Evolutionary conservation across 2,888 invertebrate genomes (phyloP), one percentile per base, ranked within the genome.

Genomic region (Coelopa pilipes): DNA sequence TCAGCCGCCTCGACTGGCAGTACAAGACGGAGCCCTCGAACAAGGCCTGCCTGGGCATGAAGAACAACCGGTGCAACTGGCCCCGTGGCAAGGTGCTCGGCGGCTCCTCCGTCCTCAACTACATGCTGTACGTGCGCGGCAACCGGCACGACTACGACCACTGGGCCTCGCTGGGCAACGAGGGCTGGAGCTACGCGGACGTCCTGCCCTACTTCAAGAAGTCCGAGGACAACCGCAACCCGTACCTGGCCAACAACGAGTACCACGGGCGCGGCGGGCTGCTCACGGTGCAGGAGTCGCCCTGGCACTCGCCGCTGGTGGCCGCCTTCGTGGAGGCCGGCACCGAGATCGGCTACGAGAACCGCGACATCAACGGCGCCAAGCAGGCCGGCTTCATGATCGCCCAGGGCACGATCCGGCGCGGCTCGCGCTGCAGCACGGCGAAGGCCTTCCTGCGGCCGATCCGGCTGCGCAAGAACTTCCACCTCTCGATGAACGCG

Each of bases 71-170:
- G 72, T 96, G 96, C 87, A 95, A 94, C 85, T 96, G 95, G 96
- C 95, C 96, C 0, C 89, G 97, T 66, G 95, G 95, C 21, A 96
- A 95, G 87, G 95, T 96, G 1, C 90, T 97, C 0, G 97, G 97
- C 2, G 97, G 97, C 0, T 94, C 94, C 0, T 94, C 94, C 79
- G 93, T 94, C 0, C 89, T 96, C 0, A 97, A 97, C 84, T 95
- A 95, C 85, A 96, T 97, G 96, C 89, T 96, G 3, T 97, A 97
- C 85, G 94, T 96, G 0, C 89, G 97, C 76, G 97, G 97, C 12
- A 94, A 93, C 84, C 90, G 90, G 73, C 89, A 91, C 79, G 98
- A 98, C 85, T 98, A 95, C 86, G 95, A 97, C 83, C 90, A 92
- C 63, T 98, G 98, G 97, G 95, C 95, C 80, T 88, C 90, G 0